These are phyloP conservation scores for Bufotes viridis DNA, from an alignment of 2,797 vertebrate genomes.

Conservation along the genomic window DNA sequence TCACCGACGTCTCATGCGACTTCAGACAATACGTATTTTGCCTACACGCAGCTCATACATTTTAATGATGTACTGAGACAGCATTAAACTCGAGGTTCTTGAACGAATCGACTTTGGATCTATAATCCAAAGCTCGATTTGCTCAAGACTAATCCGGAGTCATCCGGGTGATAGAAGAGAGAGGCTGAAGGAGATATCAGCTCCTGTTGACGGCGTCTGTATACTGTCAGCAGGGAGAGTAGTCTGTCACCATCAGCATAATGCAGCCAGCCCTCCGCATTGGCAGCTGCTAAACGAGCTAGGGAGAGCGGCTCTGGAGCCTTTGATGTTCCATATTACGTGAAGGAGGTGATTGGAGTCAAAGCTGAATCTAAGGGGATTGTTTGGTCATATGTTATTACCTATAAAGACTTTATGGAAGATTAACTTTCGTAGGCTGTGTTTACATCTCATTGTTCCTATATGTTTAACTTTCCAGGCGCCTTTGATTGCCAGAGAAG, in stretches of 20 bases:
- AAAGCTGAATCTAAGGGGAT: neutral
- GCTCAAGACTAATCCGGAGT: neutral
- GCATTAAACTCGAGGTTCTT: no score
- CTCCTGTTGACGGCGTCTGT: neutral
- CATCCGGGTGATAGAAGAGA: neutral
- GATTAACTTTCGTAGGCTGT: neutral
- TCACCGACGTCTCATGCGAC: no score
- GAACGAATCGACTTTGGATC: no score
- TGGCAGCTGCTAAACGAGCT: constrained; percentile 11
- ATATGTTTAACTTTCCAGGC: no score
- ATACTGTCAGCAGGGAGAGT: neutral
- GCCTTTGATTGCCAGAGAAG: no score
- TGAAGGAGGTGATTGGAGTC: neutral
- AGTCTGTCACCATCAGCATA: neutral
- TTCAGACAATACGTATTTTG: no score
- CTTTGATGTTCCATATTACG: neutral
- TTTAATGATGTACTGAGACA: no score
- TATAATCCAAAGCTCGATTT: no score
- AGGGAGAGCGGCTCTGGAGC: neutral
- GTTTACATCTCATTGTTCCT: no score
- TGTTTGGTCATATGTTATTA: neutral
- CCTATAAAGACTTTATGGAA: neutral
- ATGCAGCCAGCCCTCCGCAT: neutral
- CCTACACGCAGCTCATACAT: no score
- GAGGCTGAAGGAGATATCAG: neutral